These are phyloP conservation scores for Motacilla alba DNA, from an alignment of 2,113 vertebrate species.

Conservation along the genomic window DNA sequence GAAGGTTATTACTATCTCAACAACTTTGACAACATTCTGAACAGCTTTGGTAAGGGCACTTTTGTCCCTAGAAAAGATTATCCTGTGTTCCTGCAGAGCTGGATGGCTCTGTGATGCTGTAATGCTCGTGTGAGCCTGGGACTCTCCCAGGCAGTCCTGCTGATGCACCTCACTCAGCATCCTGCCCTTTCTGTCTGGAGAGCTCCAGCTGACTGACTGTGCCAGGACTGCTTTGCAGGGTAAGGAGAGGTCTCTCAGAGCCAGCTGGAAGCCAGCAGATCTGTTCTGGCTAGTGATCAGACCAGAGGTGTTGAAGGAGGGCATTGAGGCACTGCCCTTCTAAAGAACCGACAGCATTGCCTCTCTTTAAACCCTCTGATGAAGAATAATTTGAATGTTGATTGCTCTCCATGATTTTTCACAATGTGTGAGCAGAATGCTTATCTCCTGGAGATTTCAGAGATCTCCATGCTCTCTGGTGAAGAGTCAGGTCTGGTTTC, in stretches of 20 bases:
- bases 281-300: not conserved
- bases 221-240: not conserved
- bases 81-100: not conserved
- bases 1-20: constrained; percentile 99
- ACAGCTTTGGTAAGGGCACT: constrained; percentile 88
- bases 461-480: not conserved
- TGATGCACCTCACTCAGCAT: not conserved
- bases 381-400: not conserved
- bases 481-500: not conserved
- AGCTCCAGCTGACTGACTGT: not conserved
- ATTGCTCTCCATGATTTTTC: not conserved
- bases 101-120: not conserved
- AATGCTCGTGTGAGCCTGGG: not conserved
- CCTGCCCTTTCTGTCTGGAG: not conserved
- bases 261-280: not conserved
- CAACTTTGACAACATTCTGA: constrained; percentile 96
- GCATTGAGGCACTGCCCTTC: not conserved
- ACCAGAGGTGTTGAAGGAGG: not conserved
- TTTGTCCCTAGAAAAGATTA: not conserved
- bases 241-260: not conserved
- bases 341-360: not conserved
- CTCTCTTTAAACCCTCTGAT: not conserved
- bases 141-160: not conserved
- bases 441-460: not conserved
- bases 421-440: not conserved